These are phyloP conservation scores for Notolepis coatsorum DNA, from an alignment of 2,797 vertebrate species.

Conservation along the genomic window DNA sequence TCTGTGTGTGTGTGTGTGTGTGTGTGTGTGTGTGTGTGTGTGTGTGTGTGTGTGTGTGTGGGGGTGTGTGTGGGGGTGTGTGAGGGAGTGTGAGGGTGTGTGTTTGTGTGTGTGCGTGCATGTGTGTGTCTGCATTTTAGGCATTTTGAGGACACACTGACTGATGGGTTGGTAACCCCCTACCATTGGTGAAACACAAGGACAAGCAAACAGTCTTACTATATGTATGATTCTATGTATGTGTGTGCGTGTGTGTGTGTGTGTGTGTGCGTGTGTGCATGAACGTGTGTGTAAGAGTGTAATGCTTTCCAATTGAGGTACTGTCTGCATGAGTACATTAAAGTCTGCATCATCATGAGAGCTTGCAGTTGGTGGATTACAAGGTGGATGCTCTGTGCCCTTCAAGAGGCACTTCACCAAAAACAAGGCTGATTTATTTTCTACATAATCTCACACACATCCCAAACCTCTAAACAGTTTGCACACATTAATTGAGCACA, in stretches of 20 bases:
- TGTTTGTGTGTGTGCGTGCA: background rate
- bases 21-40: background rate
- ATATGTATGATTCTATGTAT: background rate
- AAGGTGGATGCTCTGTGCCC: no score
- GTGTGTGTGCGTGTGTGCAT: background rate
- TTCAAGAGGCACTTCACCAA: no score
- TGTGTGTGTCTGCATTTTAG: conserved; percentile 22
- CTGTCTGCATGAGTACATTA: no score
- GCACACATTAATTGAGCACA: no score
- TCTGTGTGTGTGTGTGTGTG: conserved; percentile 9
- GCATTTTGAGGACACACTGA: conserved; percentile 69
- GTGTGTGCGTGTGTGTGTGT: background rate
- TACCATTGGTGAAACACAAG: conserved; percentile 50
- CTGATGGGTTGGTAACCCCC: conserved; percentile 53
- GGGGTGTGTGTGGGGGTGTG: background rate
- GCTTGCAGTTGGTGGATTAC: no score
- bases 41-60: background rate
- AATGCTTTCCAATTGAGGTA: no score
- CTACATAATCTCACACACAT: no score
- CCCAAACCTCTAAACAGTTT: no score
- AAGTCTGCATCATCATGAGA: no score
- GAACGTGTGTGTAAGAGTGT: background rate
- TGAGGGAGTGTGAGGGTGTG: background rate
- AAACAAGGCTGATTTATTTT: no score
- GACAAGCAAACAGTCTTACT: conserved; percentile 29